Evolutionary conservation across 2,888 invertebrate genomes (phyloP), one percentile per base, ranked within the genome.

Genomic region (Reticulitermes lucifugus): DNA sequence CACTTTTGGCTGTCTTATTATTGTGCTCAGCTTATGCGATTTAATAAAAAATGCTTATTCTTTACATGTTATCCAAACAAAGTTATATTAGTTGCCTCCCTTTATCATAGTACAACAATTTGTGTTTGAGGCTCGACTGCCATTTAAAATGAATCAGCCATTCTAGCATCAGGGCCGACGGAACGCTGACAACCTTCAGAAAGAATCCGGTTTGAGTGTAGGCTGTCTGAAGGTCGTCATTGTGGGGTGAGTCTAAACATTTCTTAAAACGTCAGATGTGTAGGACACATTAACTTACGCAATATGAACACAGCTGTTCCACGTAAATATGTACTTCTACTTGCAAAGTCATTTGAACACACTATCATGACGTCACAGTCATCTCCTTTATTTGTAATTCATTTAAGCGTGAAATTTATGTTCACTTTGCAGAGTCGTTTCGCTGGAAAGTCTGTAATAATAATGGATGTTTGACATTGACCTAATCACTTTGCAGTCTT

Each of bases 271-370:
- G 25, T 25, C n/a, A 65, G 25, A 65, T 25, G 65, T 65, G 35
- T 41, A 18, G 46, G 51, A n/a, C 41, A 77, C 21, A 77, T 77
- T 77, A 46, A 46, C 18, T 77, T 77, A 77, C n/a, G 43, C 46
- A 46, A 77, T 77, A 43, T 77, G 46, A 77, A 22, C 77, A 77
- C 77, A 77, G 77, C 77, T 77, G 77, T 43, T 65, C 65, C 65
- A 65, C 65, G 65, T n/a, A 65, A 65, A 65, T 65, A 65, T 65
- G 65, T 65, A 65, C n/a, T 65, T 65, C 25, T 65, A 25, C 25
- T 65, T 65, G 65, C 65, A 65, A 65, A 65, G 65, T 65, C 65
- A 65, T 65, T n/a, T 65, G 65, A 65, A 65, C 25, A 65, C 65
- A 65, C 65, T 65, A 12, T n/a, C n/a, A 65, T 65, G 65, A 65